phyloP scores from a whole-genome alignment of 2,797 vertebrate genomes.

The Sarcophilus harrisii region DNA sequence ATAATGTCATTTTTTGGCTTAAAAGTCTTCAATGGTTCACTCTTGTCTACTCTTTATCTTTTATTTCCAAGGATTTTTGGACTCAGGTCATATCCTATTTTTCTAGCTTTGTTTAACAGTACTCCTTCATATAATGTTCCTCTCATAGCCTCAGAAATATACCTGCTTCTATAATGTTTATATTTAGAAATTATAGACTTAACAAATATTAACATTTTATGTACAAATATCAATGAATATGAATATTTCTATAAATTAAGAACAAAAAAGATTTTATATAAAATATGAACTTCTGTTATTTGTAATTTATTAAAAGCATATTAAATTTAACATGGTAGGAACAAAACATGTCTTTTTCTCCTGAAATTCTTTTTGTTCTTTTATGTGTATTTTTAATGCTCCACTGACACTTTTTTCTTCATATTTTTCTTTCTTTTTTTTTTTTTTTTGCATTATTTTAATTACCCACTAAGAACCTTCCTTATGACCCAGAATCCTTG shows the following conservation, averaged over 20 bases:
- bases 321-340: neutral
- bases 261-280: neutral
- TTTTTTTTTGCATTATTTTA: neutral
- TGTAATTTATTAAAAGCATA: neutral
- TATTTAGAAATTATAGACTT: too few species aligned
- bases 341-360: neutral
- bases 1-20: neutral
- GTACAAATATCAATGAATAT: too few species aligned
- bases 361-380: neutral
- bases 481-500: neutral
- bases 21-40: too few species aligned
- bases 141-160: neutral
- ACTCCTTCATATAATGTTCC: neutral
- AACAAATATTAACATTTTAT: too few species aligned
- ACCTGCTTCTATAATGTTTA: too few species aligned
- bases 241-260: too few species aligned
- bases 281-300: neutral
- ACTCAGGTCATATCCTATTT: neutral
- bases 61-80: too few species aligned
- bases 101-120: neutral
- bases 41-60: too few species aligned
- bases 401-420: neutral
- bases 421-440: neutral
- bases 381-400: neutral
- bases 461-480: neutral